These are phyloP conservation scores for Carcharodon carcharias DNA, from an alignment of 2,797 vertebrate species.

Conservation along the genomic window DNA sequence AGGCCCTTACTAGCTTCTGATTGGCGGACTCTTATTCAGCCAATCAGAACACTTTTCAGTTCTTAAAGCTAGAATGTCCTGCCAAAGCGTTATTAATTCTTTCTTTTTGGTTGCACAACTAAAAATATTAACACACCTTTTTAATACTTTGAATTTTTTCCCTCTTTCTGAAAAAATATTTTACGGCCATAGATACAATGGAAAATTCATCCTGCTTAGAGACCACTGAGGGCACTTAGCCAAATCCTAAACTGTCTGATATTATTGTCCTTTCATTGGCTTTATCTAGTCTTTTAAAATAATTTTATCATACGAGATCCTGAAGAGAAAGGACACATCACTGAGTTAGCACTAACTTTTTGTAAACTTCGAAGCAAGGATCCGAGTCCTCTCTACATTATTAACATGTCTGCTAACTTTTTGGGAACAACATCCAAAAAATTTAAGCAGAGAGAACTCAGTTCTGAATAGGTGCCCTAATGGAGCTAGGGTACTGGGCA, in stretches of 20 bases:
- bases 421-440: not conserved
- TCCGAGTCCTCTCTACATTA: not conserved
- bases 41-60: constrained; percentile 39
- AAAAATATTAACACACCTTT: not conserved
- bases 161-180: not conserved
- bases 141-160: not conserved
- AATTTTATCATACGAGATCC: not conserved
- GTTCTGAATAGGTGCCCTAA: not conserved
- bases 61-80: constrained; percentile 16
- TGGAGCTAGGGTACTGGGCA: not conserved
- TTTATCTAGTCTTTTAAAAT: not conserved
- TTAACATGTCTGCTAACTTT: no score
- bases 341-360: not conserved
- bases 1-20: not conserved
- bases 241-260: not conserved
- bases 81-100: not conserved
- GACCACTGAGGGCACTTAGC: no score
- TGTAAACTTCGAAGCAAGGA: not conserved
- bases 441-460: no score
- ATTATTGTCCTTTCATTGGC: not conserved
- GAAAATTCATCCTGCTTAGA: not conserved
- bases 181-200: not conserved
- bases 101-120: not conserved
- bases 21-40: not conserved
- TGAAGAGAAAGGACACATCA: not conserved